These are phyloP conservation scores for Nesidiocoris tenuis DNA, from an alignment of 2,888 invertebrate genomes.

Conservation along the genomic window DNA sequence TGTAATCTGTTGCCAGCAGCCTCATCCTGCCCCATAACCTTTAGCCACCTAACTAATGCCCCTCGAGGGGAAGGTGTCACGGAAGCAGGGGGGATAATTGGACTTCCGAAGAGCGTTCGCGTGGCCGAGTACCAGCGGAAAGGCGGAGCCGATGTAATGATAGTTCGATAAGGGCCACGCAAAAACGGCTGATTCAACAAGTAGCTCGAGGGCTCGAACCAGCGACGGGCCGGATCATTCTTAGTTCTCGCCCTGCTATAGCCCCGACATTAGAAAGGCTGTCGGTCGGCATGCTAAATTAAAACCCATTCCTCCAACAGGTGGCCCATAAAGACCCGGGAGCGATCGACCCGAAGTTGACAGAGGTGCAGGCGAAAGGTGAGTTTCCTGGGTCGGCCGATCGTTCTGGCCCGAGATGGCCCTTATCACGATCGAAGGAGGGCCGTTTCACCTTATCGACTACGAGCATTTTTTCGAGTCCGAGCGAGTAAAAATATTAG, in stretches of 20 bases:
- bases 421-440: not conserved
- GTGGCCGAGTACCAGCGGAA: not conserved
- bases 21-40: not conserved
- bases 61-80: not conserved
- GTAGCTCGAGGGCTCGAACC: slow-evolving; percentile 20
- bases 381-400: not conserved
- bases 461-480: too few species aligned
- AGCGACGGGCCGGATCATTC: slow-evolving; percentile 3
- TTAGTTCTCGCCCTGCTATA: not conserved
- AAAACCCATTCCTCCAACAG: slow-evolving; percentile 44
- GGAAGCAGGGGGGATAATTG: not conserved
- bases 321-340: slow-evolving; percentile 40
- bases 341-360: not conserved
- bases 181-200: slow-evolving; percentile 29
- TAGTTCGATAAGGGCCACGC: not conserved
- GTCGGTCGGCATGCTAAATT: slow-evolving; percentile 40
- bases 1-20: not conserved
- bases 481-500: not conserved
- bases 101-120: too few species aligned
- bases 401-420: not conserved
- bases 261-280: slow-evolving; percentile 5
- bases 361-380: not conserved
- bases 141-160: not conserved
- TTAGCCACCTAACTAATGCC: not conserved
- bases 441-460: too few species aligned